Conservation (phyloP, 1,140 invertebrate species). For the Caerostris darwini region DNA sequence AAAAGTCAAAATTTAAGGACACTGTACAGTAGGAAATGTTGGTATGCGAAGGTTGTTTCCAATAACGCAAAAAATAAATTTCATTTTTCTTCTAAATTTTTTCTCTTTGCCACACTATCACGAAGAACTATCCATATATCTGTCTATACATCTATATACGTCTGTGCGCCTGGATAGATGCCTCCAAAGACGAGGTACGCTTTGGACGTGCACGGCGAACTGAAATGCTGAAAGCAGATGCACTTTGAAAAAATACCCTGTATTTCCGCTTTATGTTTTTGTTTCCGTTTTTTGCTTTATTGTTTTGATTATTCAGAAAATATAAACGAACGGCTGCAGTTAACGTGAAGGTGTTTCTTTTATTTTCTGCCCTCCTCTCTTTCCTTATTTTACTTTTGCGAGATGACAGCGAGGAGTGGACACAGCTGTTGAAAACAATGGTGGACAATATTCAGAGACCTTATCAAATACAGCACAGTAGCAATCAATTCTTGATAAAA, state of each 20-base stretch:
- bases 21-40: slow-evolving; percentile 3
- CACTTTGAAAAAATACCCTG: slow-evolving; percentile 41
- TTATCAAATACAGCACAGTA: background rate
- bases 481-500: background rate
- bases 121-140: slow-evolving; percentile 2
- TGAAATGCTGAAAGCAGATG: slow-evolving; percentile 51
- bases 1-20: slow-evolving; percentile 48
- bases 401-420: background rate
- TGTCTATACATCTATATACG: slow-evolving; percentile 23
- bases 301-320: slow-evolving; percentile 37
- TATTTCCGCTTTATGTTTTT: slow-evolving; percentile 14
- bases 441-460: background rate
- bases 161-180: background rate
- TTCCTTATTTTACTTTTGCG: background rate
- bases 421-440: slow-evolving; percentile 25
- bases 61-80: slow-evolving; percentile 71
- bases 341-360: background rate
- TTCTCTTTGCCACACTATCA: background rate
- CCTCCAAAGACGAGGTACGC: slow-evolving; percentile 35
- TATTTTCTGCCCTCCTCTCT: background rate
- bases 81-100: slow-evolving; percentile 35
- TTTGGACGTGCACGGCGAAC: slow-evolving; percentile 20
- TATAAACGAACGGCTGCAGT: background rate
- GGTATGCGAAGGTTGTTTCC: slow-evolving; percentile 64
- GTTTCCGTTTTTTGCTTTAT: background rate